A percentile compares a stretch with the other conserved stretches of the same genome.
Evolutionary conservation across 2,797 vertebrate genomes (phyloP).

Genomic region (Potorous gilbertii): DNA sequence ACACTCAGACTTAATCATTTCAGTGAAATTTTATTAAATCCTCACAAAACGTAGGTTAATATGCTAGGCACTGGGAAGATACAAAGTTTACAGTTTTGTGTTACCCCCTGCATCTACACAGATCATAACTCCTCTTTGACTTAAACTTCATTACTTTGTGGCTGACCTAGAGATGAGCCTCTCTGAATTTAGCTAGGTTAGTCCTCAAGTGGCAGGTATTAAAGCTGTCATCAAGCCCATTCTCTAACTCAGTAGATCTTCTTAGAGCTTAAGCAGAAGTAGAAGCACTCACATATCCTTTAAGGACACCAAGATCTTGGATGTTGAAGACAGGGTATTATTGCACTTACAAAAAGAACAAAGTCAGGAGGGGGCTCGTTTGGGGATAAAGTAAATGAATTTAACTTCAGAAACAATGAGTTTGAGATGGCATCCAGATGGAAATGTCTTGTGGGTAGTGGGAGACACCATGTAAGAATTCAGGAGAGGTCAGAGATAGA

Average conservation of each 20-base stretch:
- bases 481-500: background rate
- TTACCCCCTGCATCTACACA: background rate
- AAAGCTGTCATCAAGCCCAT: background rate
- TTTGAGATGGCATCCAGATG: background rate
- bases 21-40: background rate
- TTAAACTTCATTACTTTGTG: background rate
- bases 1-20: background rate
- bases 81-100: background rate
- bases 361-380: background rate
- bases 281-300: background rate
- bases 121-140: background rate
- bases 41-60: background rate
- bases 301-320: constrained; percentile 28
- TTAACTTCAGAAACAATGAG: constrained; percentile 18
- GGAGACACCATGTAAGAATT: background rate
- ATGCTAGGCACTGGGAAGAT: background rate
- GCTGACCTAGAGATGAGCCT: background rate
- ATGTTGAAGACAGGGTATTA: constrained; percentile 29
- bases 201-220: background rate
- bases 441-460: background rate
- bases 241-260: background rate
- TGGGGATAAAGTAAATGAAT: background rate
- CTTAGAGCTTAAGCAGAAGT: background rate
- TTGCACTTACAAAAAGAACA: constrained; percentile 31
- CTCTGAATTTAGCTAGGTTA: background rate